Evolutionary conservation across 1,140 invertebrate species (phyloP), one percentile per base, ranked within the genome.

Genomic region (Drosophila bocqueti): DNA sequence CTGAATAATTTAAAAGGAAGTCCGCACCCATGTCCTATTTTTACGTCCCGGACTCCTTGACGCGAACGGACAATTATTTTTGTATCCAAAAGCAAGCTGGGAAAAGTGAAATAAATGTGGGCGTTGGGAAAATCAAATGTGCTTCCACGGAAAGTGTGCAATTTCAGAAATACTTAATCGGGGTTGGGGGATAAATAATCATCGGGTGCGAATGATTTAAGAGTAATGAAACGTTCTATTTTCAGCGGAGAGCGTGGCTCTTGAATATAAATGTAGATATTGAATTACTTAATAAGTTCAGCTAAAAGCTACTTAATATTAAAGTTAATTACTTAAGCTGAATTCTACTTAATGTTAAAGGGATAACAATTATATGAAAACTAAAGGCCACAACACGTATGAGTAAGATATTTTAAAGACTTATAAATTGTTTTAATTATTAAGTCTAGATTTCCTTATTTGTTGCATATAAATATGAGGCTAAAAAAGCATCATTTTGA

Each of bases 1-100:
- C 43, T 75, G 24, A 68, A 79, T 79, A 60, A 79, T 66, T 73
- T 34, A 67, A 26, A n/a, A 42, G 61, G 5, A 26, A 45, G 34
- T 46, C 50, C 47, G 49, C 34, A 18, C 24, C 24, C 34, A 40
- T 63, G 47, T 55, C 50, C 61, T 55, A 40, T 54, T 63, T 63
- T 54, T 63, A 55, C 18, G 6, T 13, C 61, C n/a, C 47, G n/a
- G 16, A 24, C 50, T 34, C 60, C 60, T 38, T 63, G 47, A 34
- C 43, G 49, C 61, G 13, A 55, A 29, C 16, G 21, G 13, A 54
- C 47, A 54, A 63, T 54, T 59, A 54, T 52, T 40, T 36, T 40
- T 36, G 46, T 52, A n/a, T 18, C 24, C 34, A 63, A 21, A n/a
- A 40, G 36, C 34, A 57, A n/a, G 21, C 52, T 38, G 2, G 4